phyloP scores from a whole-genome alignment of 2,113 vertebrate genomes.

The Myotis davidii region DNA sequence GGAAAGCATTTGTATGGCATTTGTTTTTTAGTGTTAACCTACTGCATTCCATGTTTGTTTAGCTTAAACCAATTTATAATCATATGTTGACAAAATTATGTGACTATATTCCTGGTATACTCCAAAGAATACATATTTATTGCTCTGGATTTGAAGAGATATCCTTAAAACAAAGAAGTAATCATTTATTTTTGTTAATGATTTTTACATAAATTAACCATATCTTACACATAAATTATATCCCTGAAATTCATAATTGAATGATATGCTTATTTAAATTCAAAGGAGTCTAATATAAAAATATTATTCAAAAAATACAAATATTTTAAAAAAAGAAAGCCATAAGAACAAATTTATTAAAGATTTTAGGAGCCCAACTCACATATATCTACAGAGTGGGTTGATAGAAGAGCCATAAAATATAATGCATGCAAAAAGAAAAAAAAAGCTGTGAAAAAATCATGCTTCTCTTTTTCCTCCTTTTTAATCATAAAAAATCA shows the following conservation, averaged over 20 bases:
- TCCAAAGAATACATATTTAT: not conserved
- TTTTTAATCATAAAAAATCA: constrained; percentile 82
- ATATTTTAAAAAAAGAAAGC: not conserved
- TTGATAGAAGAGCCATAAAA: constrained; percentile 70
- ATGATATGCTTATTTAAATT: not conserved
- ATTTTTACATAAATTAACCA: not conserved
- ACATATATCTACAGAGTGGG: constrained; percentile 68
- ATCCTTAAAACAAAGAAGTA: not conserved
- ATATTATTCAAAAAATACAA: not conserved
- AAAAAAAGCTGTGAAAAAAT: constrained; percentile 71
- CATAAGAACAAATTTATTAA: constrained; percentile 17
- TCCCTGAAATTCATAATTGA: not conserved
- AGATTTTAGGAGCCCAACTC: not conserved
- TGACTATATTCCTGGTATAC: not conserved
- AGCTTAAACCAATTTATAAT: not conserved
- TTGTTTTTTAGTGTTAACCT: not conserved
- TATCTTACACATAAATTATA: not conserved
- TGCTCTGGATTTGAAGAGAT: not conserved
- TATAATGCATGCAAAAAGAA: constrained; percentile 57
- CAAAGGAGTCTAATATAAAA: not conserved
- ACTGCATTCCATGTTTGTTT: not conserved
- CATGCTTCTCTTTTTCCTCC: constrained; percentile 53
- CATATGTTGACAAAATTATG: not conserved
- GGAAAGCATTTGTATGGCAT: not conserved
- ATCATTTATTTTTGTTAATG: not conserved